Evolutionary conservation across 1,140 invertebrate genomes (phyloP), one percentile per base, ranked within the genome.

Genomic region (Alviniconcha marisindica): DNA sequence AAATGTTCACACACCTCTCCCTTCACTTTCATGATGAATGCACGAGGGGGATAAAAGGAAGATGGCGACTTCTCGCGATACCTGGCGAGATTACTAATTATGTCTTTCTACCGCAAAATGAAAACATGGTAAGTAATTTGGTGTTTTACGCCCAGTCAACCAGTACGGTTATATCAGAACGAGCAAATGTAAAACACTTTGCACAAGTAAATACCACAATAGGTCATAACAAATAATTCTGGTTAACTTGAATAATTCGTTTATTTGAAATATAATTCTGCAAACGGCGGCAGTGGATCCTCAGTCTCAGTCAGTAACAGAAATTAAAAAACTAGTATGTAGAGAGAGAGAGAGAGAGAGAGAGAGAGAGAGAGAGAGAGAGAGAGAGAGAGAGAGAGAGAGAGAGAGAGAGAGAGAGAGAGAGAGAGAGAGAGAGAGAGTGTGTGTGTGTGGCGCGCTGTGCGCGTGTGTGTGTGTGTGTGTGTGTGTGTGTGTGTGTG

Each of bases 311-410:
- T 14, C n/a, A 7, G n/a, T 69, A 69, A 28, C 10, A 36, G 40
- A 63, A 14, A 44, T 5, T 10, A n/a, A 69, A 28, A 73, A 33
- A 36, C 33, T 7, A 48, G 14, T 14, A 28, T 21, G 44, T 28
- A 31, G 40, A 36, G 44, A 36, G 44, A 51, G 71, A 54, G 51
- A 74, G 36, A 36, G 56, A 51, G 66, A 40, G 44, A 74, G 44
- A 74, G 69, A 74, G 69, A 73, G 69, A 82, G 69, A 74, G 69
- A 82, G 81, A 82, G 81, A 76, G 40, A 74, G 69, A 82, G 81
- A 76, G 69, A 74, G 69, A 60, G 56, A 74, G 44, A 60, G 56
- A 48, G 28, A 74, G 24, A 82, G 3, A 54, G 69, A 76, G 48
- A 82, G 81, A 82, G 48, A 82, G 69, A 74, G 4, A 82, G 40